These are phyloP conservation scores for Hydropotes inermis DNA, from an alignment of 2,113 vertebrate species.

Conservation along the genomic window DNA sequence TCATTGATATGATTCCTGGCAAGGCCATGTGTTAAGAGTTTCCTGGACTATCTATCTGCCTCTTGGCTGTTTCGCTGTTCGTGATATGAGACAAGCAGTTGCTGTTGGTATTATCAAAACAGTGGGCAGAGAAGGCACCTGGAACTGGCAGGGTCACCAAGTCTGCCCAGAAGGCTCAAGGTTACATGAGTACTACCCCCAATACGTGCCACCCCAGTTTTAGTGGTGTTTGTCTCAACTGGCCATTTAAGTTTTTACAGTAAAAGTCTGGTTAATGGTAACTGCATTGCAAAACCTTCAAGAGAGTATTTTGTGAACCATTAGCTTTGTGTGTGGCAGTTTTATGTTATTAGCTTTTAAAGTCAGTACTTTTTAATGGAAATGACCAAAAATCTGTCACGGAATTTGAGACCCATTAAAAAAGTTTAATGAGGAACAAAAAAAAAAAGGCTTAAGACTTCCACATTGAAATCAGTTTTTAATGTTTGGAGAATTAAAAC, in stretches of 20 bases:
- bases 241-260: neutral
- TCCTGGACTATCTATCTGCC: neutral
- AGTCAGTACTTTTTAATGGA: neutral
- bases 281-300: neutral
- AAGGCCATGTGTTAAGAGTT: neutral
- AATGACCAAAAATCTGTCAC: neutral
- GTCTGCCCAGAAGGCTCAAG: neutral
- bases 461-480: neutral
- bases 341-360: neutral
- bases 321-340: neutral
- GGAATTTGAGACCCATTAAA: neutral
- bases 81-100: neutral
- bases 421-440: neutral
- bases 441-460: neutral
- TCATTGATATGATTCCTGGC: neutral
- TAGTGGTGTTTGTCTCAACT: neutral
- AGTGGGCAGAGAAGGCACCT: neutral
- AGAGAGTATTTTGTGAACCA: neutral
- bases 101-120: neutral
- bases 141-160: neutral
- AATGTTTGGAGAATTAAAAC: constrained; percentile 1
- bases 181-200: neutral
- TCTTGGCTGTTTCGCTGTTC: neutral
- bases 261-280: neutral
- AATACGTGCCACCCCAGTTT: neutral